phyloP scores from a whole-genome alignment of 2,797 vertebrate genomes.

The Amblyopsis hoosieri region DNA sequence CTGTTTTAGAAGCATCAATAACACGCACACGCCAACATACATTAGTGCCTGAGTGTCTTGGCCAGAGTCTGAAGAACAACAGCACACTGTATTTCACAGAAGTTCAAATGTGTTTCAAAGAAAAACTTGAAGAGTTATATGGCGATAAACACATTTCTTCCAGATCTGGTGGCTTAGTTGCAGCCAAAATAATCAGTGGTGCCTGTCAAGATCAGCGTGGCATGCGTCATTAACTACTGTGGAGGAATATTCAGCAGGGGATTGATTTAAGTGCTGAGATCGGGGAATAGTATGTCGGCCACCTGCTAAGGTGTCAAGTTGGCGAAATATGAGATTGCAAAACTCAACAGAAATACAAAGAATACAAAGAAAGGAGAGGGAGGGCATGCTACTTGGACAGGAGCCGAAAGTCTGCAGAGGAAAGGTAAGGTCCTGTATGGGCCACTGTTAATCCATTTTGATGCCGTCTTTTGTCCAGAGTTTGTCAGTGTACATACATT shows the following conservation, averaged over 20 bases:
- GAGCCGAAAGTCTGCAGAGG: too few species aligned
- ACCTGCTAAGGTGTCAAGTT: not conserved
- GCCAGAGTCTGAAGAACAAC: not conserved
- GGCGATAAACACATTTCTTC: slow-evolving; percentile 7
- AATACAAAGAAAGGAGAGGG: not conserved
- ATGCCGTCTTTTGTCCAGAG: slow-evolving; percentile 21
- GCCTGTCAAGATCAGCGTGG: slow-evolving; percentile 29
- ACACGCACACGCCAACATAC: slow-evolving; percentile 8
- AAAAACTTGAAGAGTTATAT: not conserved
- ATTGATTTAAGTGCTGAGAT: slow-evolving; percentile 9
- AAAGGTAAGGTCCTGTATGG: not conserved
- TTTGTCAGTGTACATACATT: not conserved
- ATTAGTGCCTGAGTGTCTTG: slow-evolving; percentile 1
- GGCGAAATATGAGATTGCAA: not conserved
- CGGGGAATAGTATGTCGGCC: slow-evolving; percentile 1
- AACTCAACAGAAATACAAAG: not conserved
- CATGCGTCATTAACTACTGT: slow-evolving; percentile 4
- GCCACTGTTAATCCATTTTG: slow-evolving; percentile 54
- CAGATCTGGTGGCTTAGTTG: not conserved
- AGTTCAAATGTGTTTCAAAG: too few species aligned
- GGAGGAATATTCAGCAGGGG: slow-evolving; percentile 10
- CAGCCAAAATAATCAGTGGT: slow-evolving; percentile 11
- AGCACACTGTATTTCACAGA: too few species aligned
- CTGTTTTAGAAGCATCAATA: slow-evolving; percentile 55
- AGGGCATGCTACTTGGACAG: not conserved